A percentile compares a stretch with the other conserved stretches of the same genome.
Conservation (phyloP, 2,888 invertebrate species). For the Hirtodrosophila duncani region DNA sequence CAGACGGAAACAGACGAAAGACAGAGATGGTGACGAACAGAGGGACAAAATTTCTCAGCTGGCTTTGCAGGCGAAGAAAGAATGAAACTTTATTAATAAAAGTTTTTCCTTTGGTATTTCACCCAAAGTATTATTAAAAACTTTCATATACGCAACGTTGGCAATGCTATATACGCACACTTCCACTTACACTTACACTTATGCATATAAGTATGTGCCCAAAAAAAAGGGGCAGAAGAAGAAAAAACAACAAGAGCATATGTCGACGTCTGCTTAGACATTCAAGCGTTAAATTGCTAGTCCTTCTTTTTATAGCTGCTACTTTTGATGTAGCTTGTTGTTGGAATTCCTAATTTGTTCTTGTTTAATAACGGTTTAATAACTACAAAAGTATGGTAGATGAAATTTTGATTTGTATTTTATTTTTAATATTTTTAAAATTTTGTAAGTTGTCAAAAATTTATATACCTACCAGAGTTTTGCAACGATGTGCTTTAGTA, state of each 20-base stretch:
- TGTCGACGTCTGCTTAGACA: slow-evolving; percentile 60
- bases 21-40: neutral
- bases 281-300: slow-evolving; percentile 59
- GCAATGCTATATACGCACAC: slow-evolving; percentile 31
- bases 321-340: slow-evolving; percentile 8
- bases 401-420: slow-evolving; percentile 23
- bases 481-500: no score
- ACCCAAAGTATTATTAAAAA: slow-evolving; percentile 70
- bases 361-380: slow-evolving; percentile 24
- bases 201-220: no score
- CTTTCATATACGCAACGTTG: slow-evolving; percentile 66
- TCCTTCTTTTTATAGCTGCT: slow-evolving; percentile 22
- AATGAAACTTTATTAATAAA: slow-evolving; percentile 72
- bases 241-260: slow-evolving; percentile 36
- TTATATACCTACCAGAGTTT: no score
- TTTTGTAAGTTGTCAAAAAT: no score
- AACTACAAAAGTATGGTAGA: slow-evolving; percentile 49
- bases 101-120: slow-evolving; percentile 72
- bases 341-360: slow-evolving; percentile 1
- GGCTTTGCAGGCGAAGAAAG: slow-evolving; percentile 30
- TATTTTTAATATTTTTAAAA: no score
- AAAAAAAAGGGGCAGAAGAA: neutral
- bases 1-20: no score
- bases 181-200: neutral
- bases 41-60: no score